A percentile compares a stretch with the other conserved stretches of the same genome.
Evolutionary conservation across 2,113 vertebrate species (phyloP).

Genomic region (Mus pahari): DNA sequence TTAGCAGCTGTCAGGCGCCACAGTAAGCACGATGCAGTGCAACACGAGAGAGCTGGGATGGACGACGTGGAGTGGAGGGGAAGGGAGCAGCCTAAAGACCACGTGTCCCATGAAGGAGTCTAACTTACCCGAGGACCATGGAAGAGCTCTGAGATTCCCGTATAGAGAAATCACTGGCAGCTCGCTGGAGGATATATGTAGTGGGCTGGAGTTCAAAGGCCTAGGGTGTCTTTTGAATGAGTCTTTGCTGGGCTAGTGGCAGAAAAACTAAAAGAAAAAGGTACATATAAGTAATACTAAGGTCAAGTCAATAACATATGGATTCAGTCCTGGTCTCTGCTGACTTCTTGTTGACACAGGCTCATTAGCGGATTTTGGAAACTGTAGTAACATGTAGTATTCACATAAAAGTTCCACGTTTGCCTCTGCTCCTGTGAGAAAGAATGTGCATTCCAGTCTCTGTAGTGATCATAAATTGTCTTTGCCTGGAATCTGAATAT

Average conservation of each 20-base stretch:
- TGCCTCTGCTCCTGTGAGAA: neutral
- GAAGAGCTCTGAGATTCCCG: constrained; percentile 14
- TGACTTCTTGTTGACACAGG: neutral
- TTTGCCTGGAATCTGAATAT: neutral
- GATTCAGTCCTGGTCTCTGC: neutral
- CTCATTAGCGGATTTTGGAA: neutral
- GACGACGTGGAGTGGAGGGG: neutral
- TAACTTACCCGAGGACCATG: neutral
- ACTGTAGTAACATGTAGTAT: neutral
- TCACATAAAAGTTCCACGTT: neutral
- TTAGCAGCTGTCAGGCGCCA: neutral
- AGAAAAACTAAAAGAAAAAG: constrained; percentile 52
- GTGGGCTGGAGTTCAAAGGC: constrained; percentile 17
- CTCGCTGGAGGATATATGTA: neutral
- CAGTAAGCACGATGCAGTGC: neutral
- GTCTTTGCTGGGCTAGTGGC: neutral
- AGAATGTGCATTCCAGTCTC: neutral
- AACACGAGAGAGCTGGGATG: neutral
- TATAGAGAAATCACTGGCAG: neutral
- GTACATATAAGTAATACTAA: constrained; percentile 28
- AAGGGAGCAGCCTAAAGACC: neutral
- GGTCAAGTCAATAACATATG: neutral
- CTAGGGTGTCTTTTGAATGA: constrained; percentile 8
- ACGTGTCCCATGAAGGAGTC: neutral
- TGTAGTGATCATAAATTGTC: neutral